Evolutionary conservation across 2,797 vertebrate species (phyloP), one percentile per base, ranked within the genome.

Genomic region (Leptoclinus maculatus): DNA sequence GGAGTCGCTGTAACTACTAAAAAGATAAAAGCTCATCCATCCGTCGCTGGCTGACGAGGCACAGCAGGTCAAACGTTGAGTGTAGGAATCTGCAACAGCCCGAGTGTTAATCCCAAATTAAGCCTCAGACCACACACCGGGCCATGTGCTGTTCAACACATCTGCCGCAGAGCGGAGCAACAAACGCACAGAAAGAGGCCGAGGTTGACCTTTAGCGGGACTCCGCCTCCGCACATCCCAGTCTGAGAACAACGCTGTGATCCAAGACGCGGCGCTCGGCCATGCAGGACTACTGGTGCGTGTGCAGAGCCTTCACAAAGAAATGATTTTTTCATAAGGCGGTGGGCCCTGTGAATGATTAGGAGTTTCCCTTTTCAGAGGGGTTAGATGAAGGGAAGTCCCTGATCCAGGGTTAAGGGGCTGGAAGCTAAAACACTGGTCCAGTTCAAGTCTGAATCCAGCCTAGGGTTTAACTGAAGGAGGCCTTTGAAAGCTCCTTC

Each of bases 21-120:
- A 58, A 65, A 85, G 80, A 89, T 87, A 74, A 90, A 84, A 83
- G 81, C 85, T 87, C 85, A 82, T 87, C 80, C 88, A 58, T 82
- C 80, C 72, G 57, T 57, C 36, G 27, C 32, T 29, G 78, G 64
- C 62, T 56, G 80, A 76, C 62, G 21, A 73, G 80, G 88, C 78
- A 39, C 71, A 67, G 73, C 79, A 84, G 86, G 87, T 93, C 87
- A 85, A 82, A 82, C 5, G 25, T 57, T 23, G 79, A 85, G 74
- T 78, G 90, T 77, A 67, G 79, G 92, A 92, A 94, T 92, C 90
- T 88, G 84, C 85, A 84, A 91, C 86, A 84, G 86, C 86, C 78
- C 68, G 79, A 84, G 84, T 87, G 83, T 84, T 91, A 91, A 92
- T 92, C 93, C 84, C 78, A 85, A 89, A 91, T 90, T 87, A 92